Conservation (phyloP, 2,113 vertebrate genomes). For the Engraulis encrasicolus region DNA sequence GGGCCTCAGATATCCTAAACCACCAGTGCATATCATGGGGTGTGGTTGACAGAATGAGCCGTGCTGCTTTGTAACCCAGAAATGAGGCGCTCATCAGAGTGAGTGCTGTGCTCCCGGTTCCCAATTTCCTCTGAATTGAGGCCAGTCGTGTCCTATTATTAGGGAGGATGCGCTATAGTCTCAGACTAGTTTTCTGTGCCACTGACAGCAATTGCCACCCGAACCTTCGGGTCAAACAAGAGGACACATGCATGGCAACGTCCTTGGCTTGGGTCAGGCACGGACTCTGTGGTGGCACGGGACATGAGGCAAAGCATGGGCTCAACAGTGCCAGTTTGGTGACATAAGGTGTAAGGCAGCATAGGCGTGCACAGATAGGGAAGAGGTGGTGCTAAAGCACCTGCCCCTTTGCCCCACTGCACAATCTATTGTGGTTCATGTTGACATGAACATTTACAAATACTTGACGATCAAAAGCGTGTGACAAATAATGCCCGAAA, state of each 20-base stretch:
- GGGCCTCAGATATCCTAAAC: no score
- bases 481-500: no score
- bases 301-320: no score
- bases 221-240: neutral
- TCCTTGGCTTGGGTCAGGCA: neutral
- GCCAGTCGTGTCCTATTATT: slow-evolving; percentile 3
- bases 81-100: neutral
- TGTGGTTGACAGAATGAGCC: neutral
- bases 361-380: no score
- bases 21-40: neutral
- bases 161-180: neutral
- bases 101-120: neutral
- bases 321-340: no score
- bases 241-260: neutral
- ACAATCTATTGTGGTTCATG: no score
- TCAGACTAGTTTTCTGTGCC: neutral
- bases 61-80: neutral
- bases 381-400: no score
- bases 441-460: no score
- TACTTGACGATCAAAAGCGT: no score
- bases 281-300: no score
- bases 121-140: neutral
- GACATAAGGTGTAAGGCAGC: no score
- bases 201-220: neutral
- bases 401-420: no score